Conservation (phyloP, 2,797 vertebrate genomes). For the Scolopax bukidnonensis region DNA sequence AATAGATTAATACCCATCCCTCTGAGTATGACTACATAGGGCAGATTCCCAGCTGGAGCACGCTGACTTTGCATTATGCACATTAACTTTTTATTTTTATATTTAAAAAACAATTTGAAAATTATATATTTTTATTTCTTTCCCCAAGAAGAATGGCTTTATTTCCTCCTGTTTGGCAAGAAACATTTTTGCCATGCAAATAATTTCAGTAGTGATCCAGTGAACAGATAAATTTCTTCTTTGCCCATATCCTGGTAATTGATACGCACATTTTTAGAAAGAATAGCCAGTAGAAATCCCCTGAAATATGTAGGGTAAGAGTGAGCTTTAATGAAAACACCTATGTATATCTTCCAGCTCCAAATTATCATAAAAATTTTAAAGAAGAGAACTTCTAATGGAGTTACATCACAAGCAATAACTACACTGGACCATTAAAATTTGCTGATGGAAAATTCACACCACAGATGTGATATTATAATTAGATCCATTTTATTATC, state of each 20-base stretch:
- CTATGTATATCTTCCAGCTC: background rate
- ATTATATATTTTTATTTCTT: background rate
- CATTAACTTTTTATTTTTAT: background rate
- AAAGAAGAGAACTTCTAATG: background rate
- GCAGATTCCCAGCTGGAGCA: background rate
- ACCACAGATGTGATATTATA: background rate
- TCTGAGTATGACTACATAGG: background rate
- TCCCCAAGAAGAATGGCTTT: background rate
- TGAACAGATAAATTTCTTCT: background rate
- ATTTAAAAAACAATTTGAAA: background rate
- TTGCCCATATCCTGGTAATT: background rate
- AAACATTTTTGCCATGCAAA: background rate
- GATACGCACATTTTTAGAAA: background rate
- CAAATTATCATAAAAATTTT: background rate
- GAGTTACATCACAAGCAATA: background rate
- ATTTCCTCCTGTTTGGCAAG: background rate
- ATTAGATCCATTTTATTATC: slow-evolving; percentile 26
- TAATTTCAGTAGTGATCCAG: background rate
- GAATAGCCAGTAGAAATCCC: background rate
- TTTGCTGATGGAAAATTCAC: background rate
- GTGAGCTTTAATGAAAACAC: background rate
- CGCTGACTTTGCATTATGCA: background rate
- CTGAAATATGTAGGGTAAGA: background rate
- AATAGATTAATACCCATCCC: slow-evolving; percentile 50
- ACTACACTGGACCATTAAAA: background rate